Percentiles rank a stretch among this genome's conserved stretches.
phyloP scores from a whole-genome alignment of 2,888 invertebrate species.

The Ditula angustiorana region DNA sequence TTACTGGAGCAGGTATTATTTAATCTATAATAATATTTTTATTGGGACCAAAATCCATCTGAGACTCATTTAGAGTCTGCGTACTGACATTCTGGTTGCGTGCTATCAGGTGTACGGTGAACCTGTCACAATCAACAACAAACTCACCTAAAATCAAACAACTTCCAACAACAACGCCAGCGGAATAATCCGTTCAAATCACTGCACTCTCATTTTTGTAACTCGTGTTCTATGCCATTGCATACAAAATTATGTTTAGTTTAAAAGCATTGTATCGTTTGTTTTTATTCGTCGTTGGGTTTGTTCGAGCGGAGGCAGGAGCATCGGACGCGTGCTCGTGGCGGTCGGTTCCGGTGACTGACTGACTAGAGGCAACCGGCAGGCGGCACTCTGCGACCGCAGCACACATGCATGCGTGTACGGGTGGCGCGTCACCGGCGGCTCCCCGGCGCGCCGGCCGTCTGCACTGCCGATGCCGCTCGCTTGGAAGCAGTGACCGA shows the following conservation, averaged over 20 bases:
- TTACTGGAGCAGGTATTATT: not conserved
- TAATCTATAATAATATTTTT: not conserved
- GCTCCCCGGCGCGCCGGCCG: not conserved
- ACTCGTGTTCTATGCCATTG: slow-evolving; percentile 44
- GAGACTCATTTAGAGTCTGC: not conserved
- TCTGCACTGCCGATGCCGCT: slow-evolving; percentile 4
- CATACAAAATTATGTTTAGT: slow-evolving; percentile 49
- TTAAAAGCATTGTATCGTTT: slow-evolving; percentile 53
- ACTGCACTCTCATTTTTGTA: slow-evolving; percentile 33
- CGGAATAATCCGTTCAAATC: slow-evolving; percentile 23
- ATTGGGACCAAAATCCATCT: not conserved
- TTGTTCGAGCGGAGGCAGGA: slow-evolving; percentile 45
- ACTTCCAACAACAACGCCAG: slow-evolving; percentile 40
- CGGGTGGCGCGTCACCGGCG: not conserved
- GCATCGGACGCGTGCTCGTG: slow-evolving; percentile 22
- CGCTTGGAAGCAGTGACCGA: slow-evolving; percentile 39
- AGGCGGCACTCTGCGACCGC: slow-evolving; percentile 8
- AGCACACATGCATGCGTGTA: not conserved
- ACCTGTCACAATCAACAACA: slow-evolving; percentile 52
- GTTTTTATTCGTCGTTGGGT: slow-evolving; percentile 52
- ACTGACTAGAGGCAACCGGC: not conserved
- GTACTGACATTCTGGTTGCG: not conserved
- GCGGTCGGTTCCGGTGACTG: slow-evolving; percentile 34
- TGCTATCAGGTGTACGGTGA: not conserved
- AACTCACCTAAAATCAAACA: slow-evolving; percentile 53